These are phyloP conservation scores for Silurus asotus DNA, from an alignment of 2,113 vertebrate species.

Conservation along the genomic window DNA sequence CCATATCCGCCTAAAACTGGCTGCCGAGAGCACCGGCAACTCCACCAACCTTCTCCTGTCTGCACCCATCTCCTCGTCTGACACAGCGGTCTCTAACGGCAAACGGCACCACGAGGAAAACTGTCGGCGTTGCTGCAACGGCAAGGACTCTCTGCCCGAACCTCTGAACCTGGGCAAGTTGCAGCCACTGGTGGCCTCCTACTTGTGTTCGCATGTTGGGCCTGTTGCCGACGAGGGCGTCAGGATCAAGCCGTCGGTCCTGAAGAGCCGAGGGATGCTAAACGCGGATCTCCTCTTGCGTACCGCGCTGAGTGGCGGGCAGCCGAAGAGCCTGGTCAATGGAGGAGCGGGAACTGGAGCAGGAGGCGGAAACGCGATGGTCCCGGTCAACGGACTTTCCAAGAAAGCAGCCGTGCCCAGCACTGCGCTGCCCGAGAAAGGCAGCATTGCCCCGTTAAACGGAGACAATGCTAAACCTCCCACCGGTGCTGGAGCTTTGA, in stretches of 20 bases:
- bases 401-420: slow-evolving; percentile 86
- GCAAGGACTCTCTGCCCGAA: slow-evolving; percentile 62
- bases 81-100: slow-evolving; percentile 79
- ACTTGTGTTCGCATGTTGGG: slow-evolving; percentile 93
- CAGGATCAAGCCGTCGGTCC: slow-evolving; percentile 92
- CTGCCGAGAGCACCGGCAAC: slow-evolving; percentile 95
- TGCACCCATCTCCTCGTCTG: slow-evolving; percentile 82
- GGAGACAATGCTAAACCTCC: slow-evolving; percentile 82
- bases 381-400: slow-evolving; percentile 89
- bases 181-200: slow-evolving; percentile 91
- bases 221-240: slow-evolving; percentile 91
- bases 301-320: slow-evolving; percentile 90
- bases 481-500: slow-evolving; percentile 51
- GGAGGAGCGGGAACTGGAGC: slow-evolving; percentile 78
- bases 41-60: slow-evolving; percentile 90
- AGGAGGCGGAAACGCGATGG: slow-evolving; percentile 69
- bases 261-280: slow-evolving; percentile 88
- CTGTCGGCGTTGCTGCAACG: slow-evolving; percentile 50
- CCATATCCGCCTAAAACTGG: slow-evolving; percentile 99
- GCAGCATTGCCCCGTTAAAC: slow-evolving; percentile 80
- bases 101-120: slow-evolving; percentile 80
- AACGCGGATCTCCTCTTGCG: slow-evolving; percentile 84
- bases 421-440: slow-evolving; percentile 70
- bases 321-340: slow-evolving; percentile 84
- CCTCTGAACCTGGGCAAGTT: slow-evolving; percentile 81